Conservation (phyloP, 2,888 invertebrate genomes). For the Eupithecia abbreviata region DNA sequence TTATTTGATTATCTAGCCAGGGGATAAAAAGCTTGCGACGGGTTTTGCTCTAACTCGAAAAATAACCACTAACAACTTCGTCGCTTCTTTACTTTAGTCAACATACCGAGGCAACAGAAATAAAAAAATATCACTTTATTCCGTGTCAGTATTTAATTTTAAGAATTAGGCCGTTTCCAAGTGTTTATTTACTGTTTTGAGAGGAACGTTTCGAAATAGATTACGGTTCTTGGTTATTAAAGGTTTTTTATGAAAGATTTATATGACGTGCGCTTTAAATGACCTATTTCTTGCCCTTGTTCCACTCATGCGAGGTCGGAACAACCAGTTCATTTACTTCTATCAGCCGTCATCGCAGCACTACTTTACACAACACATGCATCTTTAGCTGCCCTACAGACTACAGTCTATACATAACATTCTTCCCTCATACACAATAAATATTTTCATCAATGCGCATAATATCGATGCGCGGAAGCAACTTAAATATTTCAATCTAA, state of each 20-base stretch:
- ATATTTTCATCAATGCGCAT: not conserved
- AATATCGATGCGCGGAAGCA: not conserved
- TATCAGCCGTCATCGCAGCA: not conserved
- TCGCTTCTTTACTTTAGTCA: too few relatives aligned
- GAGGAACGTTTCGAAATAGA: too few relatives aligned
- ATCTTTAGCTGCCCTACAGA: not conserved
- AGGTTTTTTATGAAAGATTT: not conserved
- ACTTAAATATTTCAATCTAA: slow-evolving; percentile 12
- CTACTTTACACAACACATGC: not conserved
- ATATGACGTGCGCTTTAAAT: not conserved
- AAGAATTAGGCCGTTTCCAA: too few relatives aligned
- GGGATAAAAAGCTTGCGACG: too few relatives aligned
- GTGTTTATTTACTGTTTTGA: too few relatives aligned
- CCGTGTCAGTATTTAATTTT: too few relatives aligned
- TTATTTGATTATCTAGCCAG: too few relatives aligned
- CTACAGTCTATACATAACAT: not conserved
- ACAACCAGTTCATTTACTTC: not conserved
- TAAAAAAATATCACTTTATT: too few relatives aligned
- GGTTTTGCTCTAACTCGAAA: too few relatives aligned
- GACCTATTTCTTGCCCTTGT: not conserved
- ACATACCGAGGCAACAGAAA: too few relatives aligned
- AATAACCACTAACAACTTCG: too few relatives aligned
- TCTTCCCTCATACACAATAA: not conserved
- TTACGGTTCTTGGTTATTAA: too few relatives aligned
- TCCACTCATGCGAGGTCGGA: not conserved